These are phyloP conservation scores for Acanthurus lineatus DNA, from an alignment of 2,797 vertebrate species.

Conservation along the genomic window DNA sequence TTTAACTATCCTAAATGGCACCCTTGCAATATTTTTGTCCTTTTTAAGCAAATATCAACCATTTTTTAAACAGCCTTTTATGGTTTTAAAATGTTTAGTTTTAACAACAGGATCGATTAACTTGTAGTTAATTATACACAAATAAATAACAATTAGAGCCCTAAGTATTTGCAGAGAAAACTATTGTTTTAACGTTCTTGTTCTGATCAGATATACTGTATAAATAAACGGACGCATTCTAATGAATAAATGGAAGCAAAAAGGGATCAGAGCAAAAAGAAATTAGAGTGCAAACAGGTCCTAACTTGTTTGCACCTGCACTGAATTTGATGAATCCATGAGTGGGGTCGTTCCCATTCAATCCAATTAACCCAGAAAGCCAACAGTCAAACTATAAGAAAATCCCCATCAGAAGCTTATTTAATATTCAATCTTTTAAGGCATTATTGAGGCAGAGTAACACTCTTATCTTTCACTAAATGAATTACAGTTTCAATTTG, in stretches of 20 bases:
- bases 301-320: slow-evolving; percentile 11
- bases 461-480: slow-evolving; percentile 74
- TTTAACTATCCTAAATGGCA: background rate
- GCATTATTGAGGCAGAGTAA: slow-evolving; percentile 73
- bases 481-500: slow-evolving; percentile 81
- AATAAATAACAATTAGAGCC: too few species aligned
- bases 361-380: slow-evolving; percentile 53
- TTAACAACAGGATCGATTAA: too few species aligned
- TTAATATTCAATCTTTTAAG: slow-evolving; percentile 76
- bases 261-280: slow-evolving; percentile 1
- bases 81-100: too few species aligned
- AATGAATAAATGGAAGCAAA: slow-evolving; percentile 1
- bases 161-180: too few species aligned
- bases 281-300: background rate
- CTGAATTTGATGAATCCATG: slow-evolving; percentile 10
- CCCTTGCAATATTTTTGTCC: background rate
- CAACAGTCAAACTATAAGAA: slow-evolving; percentile 60
- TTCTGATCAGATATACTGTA: too few species aligned
- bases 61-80: background rate
- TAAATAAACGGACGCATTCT: too few species aligned
- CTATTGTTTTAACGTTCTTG: too few species aligned
- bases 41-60: background rate
- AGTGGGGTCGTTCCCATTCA: slow-evolving; percentile 45
- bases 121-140: too few species aligned
- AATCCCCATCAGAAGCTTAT: slow-evolving; percentile 61